Evolutionary conservation across 2,113 vertebrate genomes (phyloP).

Genomic region (Labrus mixtus): DNA sequence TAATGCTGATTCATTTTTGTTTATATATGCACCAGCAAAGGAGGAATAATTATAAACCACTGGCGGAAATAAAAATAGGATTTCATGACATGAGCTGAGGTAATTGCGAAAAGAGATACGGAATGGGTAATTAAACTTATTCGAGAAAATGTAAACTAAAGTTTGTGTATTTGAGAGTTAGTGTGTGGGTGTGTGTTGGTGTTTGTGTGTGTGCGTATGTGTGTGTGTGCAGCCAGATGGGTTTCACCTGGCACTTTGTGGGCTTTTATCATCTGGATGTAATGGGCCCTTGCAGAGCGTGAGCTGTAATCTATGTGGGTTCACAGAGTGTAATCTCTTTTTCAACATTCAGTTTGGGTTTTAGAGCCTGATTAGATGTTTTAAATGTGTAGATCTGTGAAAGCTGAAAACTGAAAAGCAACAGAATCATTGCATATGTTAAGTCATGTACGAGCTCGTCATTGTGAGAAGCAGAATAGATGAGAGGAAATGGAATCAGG

Average conservation of each 20-base stretch:
- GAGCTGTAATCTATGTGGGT: conserved; percentile 59
- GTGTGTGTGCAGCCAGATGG: conserved; percentile 25
- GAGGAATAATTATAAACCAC: neutral
- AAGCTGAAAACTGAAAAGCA: conserved; percentile 31
- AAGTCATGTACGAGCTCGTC: conserved; percentile 12
- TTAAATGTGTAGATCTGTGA: conserved; percentile 40
- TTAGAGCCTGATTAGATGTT: conserved; percentile 51
- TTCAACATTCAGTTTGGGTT: conserved; percentile 56
- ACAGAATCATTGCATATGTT: neutral
- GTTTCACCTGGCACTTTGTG: conserved; percentile 53
- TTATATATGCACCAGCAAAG: neutral
- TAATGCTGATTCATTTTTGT: neutral
- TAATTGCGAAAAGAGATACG: neutral
- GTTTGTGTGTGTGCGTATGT: neutral
- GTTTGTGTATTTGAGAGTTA: neutral
- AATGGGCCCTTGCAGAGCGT: conserved; percentile 50
- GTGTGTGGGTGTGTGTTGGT: neutral
- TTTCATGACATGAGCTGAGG: neutral
- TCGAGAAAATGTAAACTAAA: conserved; percentile 21
- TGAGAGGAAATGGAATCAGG: neutral
- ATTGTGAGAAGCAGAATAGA: conserved; percentile 14
- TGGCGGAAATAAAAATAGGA: neutral
- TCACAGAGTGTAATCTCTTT: conserved; percentile 52
- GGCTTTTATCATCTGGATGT: conserved; percentile 48
- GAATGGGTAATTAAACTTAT: conserved; percentile 11